Percentiles rank a stretch among this genome's conserved stretches.
phyloP scores from a whole-genome alignment of 2,888 invertebrate species.

The Seira sanloemensis region DNA sequence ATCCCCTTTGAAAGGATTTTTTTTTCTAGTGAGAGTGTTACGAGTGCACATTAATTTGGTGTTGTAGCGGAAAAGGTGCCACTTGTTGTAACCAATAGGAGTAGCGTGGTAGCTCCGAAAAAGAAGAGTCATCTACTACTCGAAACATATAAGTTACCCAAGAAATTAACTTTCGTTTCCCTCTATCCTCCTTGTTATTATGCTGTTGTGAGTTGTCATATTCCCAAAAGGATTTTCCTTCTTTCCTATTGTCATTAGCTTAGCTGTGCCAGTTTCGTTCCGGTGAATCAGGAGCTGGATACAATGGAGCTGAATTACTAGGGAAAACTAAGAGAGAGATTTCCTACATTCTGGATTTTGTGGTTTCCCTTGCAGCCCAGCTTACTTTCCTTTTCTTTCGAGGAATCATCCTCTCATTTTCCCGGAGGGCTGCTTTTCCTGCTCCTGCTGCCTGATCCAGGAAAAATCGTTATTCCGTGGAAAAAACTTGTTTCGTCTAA shows the following conservation, averaged over 20 bases:
- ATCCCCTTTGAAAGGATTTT: no score
- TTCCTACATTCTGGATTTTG: slow-evolving; percentile 28
- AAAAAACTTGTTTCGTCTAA: background rate
- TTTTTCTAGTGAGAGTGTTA: background rate
- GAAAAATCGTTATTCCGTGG: no score
- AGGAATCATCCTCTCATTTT: slow-evolving; percentile 9
- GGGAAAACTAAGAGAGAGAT: slow-evolving; percentile 17
- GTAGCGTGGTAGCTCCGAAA: no score
- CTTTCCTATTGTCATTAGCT: slow-evolving; percentile 38
- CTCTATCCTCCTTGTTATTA: slow-evolving; percentile 41
- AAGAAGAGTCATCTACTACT: background rate
- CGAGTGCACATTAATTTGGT: no score
- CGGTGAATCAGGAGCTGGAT: slow-evolving; percentile 10
- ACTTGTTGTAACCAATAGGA: no score
- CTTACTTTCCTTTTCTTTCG: background rate
- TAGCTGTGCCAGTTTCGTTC: background rate
- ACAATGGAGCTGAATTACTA: slow-evolving; percentile 13
- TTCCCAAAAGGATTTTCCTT: slow-evolving; percentile 52
- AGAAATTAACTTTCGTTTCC: slow-evolving; percentile 63
- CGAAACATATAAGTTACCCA: background rate
- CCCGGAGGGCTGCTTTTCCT: background rate
- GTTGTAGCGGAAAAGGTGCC: no score
- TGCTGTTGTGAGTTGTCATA: slow-evolving; percentile 55
- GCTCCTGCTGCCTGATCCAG: no score
- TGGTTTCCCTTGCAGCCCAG: slow-evolving; percentile 17